These are phyloP conservation scores for Yasuhikotakia modesta DNA, from an alignment of 2,797 vertebrate species.

Conservation along the genomic window DNA sequence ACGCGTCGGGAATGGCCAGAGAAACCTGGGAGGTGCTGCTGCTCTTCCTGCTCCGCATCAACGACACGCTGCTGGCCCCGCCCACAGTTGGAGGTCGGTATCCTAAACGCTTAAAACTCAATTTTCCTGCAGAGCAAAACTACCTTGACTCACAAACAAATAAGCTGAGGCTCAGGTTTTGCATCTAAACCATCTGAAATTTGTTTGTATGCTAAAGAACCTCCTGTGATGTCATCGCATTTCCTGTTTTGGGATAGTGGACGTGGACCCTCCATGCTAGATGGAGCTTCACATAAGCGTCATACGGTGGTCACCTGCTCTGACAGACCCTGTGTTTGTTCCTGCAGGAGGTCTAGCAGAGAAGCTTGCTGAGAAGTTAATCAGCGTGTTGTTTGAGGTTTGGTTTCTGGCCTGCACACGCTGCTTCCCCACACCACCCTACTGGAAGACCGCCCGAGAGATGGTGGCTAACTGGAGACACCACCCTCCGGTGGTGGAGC, in stretches of 20 bases:
- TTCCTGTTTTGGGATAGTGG: neutral
- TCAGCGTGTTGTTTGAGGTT: constrained; percentile 90
- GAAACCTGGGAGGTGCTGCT: constrained; percentile 94
- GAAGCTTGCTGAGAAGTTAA: constrained; percentile 85
- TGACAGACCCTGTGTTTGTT: neutral
- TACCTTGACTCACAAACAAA: neutral
- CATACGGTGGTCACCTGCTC: neutral
- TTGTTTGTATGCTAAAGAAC: neutral
- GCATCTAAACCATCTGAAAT: constrained; percentile 22
- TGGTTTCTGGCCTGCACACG: constrained; percentile 88
- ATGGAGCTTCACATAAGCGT: too few relatives aligned
- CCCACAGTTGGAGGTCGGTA: constrained; percentile 84
- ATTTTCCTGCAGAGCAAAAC: neutral
- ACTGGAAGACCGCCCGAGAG: constrained; percentile 93
- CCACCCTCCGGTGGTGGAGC: constrained; percentile 88
- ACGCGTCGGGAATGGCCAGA: constrained; percentile 80
- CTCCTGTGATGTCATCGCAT: neutral
- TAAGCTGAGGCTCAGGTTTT: constrained; percentile 9
- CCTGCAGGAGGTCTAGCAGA: constrained; percentile 81
- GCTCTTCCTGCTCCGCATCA: constrained; percentile 91
- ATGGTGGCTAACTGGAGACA: constrained; percentile 94
- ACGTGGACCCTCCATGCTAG: too few relatives aligned
- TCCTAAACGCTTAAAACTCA: neutral
- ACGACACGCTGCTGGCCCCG: constrained; percentile 85
- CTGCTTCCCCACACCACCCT: constrained; percentile 89